Percentiles rank a stretch among this genome's conserved stretches.
Evolutionary conservation across 37 sponge, comb jelly and placozoan species (phyloP).

Genomic region (Petrosia ficiformis): DNA sequence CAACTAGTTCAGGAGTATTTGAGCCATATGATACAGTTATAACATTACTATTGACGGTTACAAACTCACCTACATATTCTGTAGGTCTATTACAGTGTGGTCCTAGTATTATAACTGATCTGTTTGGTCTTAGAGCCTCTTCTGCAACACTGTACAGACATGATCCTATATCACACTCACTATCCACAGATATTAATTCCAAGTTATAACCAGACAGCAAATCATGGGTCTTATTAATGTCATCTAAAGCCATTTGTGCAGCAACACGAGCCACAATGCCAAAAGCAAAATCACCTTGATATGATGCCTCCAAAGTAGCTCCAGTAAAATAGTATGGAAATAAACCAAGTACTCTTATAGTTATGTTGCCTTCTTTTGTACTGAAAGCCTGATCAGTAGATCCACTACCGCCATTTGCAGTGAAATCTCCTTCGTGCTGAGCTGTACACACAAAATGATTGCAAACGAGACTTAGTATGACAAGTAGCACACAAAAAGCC

Average conservation of each 20-base stretch:
- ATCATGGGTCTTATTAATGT: not conserved
- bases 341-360: too few species aligned
- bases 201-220: not conserved
- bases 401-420: too few species aligned
- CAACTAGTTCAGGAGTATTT: conserved; percentile 5
- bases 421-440: too few species aligned
- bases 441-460: too few species aligned
- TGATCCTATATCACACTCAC: not conserved
- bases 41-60: not conserved
- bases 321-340: not conserved
- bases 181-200: not conserved
- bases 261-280: not conserved
- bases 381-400: too few species aligned
- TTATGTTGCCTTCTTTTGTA: too few species aligned
- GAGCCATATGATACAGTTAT: conserved; percentile 29
- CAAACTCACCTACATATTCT: not conserved
- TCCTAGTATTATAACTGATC: conserved; percentile 12
- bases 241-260: not conserved
- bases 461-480: too few species aligned
- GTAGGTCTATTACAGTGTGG: conserved; percentile 13
- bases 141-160: not conserved
- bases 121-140: not conserved
- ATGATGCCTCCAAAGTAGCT: not conserved
- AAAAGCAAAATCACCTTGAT: not conserved
- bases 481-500: too few species aligned